Evolutionary conservation across 2,888 invertebrate species (phyloP), one percentile per base, ranked within the genome.

Genomic region (Cheilosia impressa): DNA sequence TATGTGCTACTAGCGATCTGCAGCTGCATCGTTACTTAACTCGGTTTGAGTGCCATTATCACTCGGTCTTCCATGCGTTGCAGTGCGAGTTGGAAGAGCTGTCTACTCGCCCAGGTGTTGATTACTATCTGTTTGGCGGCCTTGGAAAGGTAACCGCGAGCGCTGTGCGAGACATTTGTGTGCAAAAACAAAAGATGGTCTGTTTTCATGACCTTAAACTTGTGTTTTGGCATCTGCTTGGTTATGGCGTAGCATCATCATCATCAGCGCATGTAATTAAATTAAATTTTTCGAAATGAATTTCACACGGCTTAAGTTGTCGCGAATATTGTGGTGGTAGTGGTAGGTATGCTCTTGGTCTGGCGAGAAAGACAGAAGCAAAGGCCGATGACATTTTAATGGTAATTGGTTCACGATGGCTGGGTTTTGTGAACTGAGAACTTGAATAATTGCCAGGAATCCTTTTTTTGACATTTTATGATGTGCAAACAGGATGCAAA

Each of bases 111-210:
- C 41, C 17, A 43, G 69, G 52, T 77, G 69, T 24, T 69, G 69
- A 79, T 79, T 72, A 60, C 65, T 53, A 79, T 79, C 79, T 79
- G 72, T 45, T 73, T 34, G 60, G 45, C 66, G 79, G 53, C 79
- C 79, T 79, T 79, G 79, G 45, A 72, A 72, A 79, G 72, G 72
- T 72, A 79, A 57, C 43, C 41, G 27, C 52, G 43, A 15, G 52
- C 47, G 58, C 47, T 69, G 65, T 50, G 6, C 60, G 13, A 22
- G n/a, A 58, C 24, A 24, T 43, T 13, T 31, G 34, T 65, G 55
- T 17, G 58, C 71, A 65, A 72, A 79, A 68, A 62, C 77, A 69
- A 69, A 77, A 69, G 55, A 22, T 15, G 22, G 7, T 55, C 34
- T 58, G 10, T 41, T 60, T 50, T 19, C 71, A 50, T 72, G 60